Evolutionary conservation across 2,113 vertebrate species (phyloP).

Genomic region (Paramormyrops kingsleyae): DNA sequence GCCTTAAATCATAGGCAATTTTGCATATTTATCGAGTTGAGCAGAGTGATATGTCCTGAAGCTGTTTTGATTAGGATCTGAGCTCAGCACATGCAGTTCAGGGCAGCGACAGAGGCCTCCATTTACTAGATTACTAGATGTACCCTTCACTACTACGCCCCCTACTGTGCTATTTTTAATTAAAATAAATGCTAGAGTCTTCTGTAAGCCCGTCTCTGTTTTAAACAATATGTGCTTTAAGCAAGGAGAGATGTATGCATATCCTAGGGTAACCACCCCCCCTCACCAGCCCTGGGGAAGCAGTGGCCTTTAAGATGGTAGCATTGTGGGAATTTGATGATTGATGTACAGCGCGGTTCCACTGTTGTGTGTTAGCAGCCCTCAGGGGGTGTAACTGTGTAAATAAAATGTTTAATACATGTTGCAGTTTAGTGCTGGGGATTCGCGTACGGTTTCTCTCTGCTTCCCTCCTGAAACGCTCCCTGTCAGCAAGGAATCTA

Average conservation of each 20-base stretch:
- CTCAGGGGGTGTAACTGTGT: neutral
- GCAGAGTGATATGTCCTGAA: neutral
- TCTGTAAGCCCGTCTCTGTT: neutral
- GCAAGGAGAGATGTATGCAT: neutral
- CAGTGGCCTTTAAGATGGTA: neutral
- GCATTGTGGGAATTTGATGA: neutral
- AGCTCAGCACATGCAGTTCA: neutral
- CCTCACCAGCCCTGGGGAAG: neutral
- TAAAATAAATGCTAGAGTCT: neutral
- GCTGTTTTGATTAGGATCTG: neutral
- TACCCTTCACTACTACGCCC: neutral
- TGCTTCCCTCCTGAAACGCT: neutral
- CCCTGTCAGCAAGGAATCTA: neutral
- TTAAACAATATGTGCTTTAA: neutral
- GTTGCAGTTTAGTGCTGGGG: neutral
- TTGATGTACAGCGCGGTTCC: neutral
- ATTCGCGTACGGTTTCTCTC: neutral
- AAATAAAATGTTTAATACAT: neutral
- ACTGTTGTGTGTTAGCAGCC: neutral
- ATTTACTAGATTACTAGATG: neutral
- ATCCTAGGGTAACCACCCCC: neutral
- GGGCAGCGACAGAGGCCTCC: neutral
- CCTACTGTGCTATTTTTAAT: neutral
- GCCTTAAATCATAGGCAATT: neutral
- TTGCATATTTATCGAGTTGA: neutral